phyloP scores from a whole-genome alignment of 2,888 invertebrate species.

The Monochamus alternatus region DNA sequence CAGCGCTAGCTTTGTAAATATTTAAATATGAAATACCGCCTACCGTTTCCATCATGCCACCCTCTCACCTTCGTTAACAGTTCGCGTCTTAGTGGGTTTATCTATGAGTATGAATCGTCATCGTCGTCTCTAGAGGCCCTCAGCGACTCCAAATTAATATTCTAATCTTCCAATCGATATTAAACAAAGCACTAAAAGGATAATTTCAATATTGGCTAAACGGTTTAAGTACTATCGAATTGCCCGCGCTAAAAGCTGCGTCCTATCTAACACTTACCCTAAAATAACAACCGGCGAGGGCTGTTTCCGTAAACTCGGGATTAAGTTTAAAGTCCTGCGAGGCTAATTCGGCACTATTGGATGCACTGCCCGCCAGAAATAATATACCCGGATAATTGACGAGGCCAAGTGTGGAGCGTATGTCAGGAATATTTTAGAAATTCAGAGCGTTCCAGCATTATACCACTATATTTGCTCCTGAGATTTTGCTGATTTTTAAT shows the following conservation, averaged over 20 bases:
- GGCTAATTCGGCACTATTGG: conserved; percentile 21
- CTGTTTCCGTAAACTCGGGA: conserved; percentile 26
- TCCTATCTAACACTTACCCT: conserved; percentile 41
- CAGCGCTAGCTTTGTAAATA: no score
- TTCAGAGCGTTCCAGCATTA: no score
- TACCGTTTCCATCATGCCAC: no score
- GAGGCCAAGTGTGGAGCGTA: no score
- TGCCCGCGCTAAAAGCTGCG: conserved; percentile 47
- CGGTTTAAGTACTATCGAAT: conserved; percentile 55
- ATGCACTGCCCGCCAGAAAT: conserved; percentile 1
- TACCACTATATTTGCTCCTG: no score
- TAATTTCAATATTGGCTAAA: conserved; percentile 56
- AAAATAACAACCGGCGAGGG: conserved; percentile 42
- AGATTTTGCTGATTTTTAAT: no score
- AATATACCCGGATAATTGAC: neutral
- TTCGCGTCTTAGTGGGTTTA: no score
- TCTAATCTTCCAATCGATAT: conserved; percentile 56
- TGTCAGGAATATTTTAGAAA: no score
- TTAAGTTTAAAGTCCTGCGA: conserved; percentile 21
- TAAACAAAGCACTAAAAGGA: conserved; percentile 55
- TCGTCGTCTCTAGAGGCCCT: neutral
- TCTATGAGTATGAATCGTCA: no score
- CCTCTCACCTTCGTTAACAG: no score
- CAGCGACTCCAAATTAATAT: conserved; percentile 48
- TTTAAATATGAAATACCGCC: no score